These are phyloP conservation scores for Chymomyza amoena DNA, from an alignment of 2,888 invertebrate genomes.

Conservation along the genomic window DNA sequence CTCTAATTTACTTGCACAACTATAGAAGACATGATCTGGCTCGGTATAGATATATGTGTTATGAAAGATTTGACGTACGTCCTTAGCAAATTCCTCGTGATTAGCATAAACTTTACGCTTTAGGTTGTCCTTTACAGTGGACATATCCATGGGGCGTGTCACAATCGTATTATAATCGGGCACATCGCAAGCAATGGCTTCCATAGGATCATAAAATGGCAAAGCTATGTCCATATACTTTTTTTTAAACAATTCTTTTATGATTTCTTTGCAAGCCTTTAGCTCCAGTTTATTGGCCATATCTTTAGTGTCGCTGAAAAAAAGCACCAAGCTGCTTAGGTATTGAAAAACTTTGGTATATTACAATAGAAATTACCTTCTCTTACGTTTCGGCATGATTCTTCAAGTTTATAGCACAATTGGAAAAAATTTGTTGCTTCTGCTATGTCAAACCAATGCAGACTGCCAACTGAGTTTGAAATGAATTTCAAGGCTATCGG, in stretches of 20 bases:
- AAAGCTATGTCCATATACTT: slow-evolving; percentile 33
- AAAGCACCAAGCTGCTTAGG: no score
- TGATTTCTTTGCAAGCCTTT: slow-evolving; percentile 39
- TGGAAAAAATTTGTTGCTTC: no score
- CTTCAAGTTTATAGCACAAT: background rate
- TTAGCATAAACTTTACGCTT: slow-evolving; percentile 21
- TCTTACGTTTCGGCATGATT: background rate
- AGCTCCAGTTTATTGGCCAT: slow-evolving; percentile 17
- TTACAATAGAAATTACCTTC: background rate
- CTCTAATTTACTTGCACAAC: slow-evolving; percentile 49
- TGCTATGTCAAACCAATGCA: no score
- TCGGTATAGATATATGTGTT: slow-evolving; percentile 51
- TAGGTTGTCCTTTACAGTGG: slow-evolving; percentile 32
- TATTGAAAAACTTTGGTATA: background rate
- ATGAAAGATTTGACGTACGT: slow-evolving; percentile 44
- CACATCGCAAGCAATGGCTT: no score
- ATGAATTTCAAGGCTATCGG: no score
- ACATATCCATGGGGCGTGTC: slow-evolving; percentile 51
- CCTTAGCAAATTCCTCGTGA: slow-evolving; percentile 40
- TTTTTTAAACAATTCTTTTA: slow-evolving; percentile 34
- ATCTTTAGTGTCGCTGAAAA: background rate
- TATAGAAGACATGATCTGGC: slow-evolving; percentile 32
- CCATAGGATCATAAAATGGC: no score
- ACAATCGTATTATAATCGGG: slow-evolving; percentile 37
- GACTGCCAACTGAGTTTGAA: no score